phyloP scores from a whole-genome alignment of 2,888 invertebrate species.

The Sesia apiformis region DNA sequence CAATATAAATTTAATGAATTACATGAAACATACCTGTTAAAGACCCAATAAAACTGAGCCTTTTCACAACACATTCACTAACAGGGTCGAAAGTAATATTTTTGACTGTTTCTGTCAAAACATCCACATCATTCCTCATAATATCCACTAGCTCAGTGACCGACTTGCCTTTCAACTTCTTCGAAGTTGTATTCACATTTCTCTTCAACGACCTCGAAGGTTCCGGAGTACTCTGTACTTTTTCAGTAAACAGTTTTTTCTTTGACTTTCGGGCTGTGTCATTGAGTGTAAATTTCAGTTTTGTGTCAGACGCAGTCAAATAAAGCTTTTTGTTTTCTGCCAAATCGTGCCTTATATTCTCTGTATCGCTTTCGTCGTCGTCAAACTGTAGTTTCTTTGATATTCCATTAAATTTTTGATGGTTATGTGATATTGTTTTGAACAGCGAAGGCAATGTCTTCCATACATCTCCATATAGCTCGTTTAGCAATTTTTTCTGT shows the following conservation, averaged over 20 bases:
- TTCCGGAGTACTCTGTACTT: constrained; percentile 44
- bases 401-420: constrained; percentile 32
- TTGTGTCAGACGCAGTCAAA: constrained; percentile 45
- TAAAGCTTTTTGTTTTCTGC: constrained; percentile 42
- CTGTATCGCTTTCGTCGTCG: constrained; percentile 53
- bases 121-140: constrained; percentile 33
- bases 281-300: constrained; percentile 25
- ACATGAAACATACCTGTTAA: constrained; percentile 45
- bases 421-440: constrained; percentile 37
- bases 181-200: constrained; percentile 38
- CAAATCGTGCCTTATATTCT: constrained; percentile 40
- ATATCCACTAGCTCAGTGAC: constrained; percentile 50
- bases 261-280: constrained; percentile 44
- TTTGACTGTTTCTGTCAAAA: constrained; percentile 17
- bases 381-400: constrained; percentile 45
- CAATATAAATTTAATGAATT: too few relatives aligned
- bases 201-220: constrained; percentile 25
- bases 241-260: constrained; percentile 55
- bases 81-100: neutral
- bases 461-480: constrained; percentile 74
- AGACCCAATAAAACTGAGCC: constrained; percentile 70
- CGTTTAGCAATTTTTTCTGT: constrained; percentile 57
- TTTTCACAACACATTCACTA: constrained; percentile 15
- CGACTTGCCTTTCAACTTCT: constrained; percentile 45
- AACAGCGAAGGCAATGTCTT: constrained; percentile 62